Evolutionary conservation across 2,888 invertebrate species (phyloP).

Genomic region (Lasioglossum oenotherae): DNA sequence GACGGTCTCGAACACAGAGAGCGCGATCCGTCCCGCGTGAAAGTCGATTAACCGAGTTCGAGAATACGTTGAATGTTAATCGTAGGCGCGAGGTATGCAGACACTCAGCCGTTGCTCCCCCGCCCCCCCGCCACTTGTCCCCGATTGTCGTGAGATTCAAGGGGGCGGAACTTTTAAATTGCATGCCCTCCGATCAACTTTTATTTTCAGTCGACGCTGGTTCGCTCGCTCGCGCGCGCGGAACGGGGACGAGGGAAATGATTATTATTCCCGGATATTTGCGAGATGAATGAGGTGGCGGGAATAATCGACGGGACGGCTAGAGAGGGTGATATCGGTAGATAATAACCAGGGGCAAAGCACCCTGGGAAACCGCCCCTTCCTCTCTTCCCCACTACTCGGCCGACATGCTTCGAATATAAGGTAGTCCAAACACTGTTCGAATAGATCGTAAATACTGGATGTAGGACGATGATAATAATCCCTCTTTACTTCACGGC

Average conservation of each 20-base stretch:
- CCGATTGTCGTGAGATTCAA: constrained; percentile 22
- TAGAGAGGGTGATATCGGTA: constrained; percentile 47
- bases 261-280: constrained; percentile 53
- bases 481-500: background rate
- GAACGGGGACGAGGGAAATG: constrained; percentile 28
- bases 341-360: constrained; percentile 45
- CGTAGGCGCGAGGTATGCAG: constrained; percentile 4
- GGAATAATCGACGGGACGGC: constrained; percentile 43
- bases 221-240: background rate
- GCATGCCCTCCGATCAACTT: constrained; percentile 26
- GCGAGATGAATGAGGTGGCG: constrained; percentile 47
- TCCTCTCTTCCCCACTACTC: background rate
- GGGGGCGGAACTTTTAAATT: constrained; percentile 30
- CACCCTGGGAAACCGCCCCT: constrained; percentile 9
- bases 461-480: background rate
- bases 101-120: background rate
- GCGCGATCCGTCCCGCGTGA: background rate
- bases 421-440: constrained; percentile 34
- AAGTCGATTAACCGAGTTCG: constrained; percentile 30
- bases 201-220: constrained; percentile 33
- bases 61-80: constrained; percentile 39
- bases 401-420: constrained; percentile 20
- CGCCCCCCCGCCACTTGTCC: background rate
- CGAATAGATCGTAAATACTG: constrained; percentile 37
- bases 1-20: background rate